Conservation (phyloP, 2,113 vertebrate species). For the Passer montanus region DNA sequence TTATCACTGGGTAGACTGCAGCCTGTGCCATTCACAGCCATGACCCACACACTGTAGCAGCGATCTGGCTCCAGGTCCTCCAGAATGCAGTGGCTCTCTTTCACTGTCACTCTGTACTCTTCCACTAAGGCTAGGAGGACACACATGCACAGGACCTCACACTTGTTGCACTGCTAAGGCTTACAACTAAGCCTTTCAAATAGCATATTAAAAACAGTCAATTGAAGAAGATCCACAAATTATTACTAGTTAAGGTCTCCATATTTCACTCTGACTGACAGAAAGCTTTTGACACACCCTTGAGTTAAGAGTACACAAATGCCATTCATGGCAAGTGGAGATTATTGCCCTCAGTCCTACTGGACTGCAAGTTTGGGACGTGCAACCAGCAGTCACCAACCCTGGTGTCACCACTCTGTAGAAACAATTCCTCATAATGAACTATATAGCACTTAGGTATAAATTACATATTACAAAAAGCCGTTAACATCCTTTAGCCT, state of each 20-base stretch:
- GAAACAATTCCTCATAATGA: neutral
- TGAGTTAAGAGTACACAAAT: neutral
- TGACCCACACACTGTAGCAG: conserved; percentile 94
- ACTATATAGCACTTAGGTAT: neutral
- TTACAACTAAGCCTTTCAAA: neutral
- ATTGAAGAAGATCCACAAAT: neutral
- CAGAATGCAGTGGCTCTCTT: conserved; percentile 93
- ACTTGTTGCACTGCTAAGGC: neutral
- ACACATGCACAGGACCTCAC: neutral
- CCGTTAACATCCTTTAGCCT: neutral
- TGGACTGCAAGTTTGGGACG: neutral
- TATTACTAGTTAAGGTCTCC: neutral
- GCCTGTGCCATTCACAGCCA: conserved; percentile 94
- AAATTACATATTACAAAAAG: neutral
- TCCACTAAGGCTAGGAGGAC: conserved; percentile 83
- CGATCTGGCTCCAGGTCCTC: conserved; percentile 92
- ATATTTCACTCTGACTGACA: neutral
- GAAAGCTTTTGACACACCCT: neutral
- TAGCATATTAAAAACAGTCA: neutral
- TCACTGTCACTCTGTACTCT: conserved; percentile 95
- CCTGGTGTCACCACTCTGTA: neutral
- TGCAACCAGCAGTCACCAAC: neutral
- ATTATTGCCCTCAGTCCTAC: neutral
- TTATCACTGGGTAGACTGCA: conserved; percentile 95
- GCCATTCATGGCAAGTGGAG: neutral